Evolutionary conservation across 53 echinoderm and acorn worm genomes (phyloP), one percentile per base, ranked within the genome.

Genomic region (Stichopus horrens): DNA sequence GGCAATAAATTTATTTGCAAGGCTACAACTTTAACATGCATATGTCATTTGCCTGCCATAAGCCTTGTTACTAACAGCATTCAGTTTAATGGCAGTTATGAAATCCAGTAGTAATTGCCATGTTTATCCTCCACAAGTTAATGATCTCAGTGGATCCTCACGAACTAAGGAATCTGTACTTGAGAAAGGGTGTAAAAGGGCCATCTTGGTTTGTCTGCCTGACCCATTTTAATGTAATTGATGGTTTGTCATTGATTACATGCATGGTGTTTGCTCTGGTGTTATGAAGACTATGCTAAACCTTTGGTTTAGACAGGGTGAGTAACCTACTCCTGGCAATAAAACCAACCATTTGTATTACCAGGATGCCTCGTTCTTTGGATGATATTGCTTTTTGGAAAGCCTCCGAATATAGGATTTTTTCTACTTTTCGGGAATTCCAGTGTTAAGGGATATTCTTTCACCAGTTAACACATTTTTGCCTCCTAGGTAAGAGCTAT

Each of bases 161-260:
- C 88, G 92, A 18, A 91, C 91, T 16, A 19, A 23, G 18, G 74
- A 79, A 6, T 54, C 55, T 20, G 74, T 91, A 5, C 71, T 60
- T 52, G 4, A 77, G 59, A 5, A 22, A 88, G 53, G 92, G 92
- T 19, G 74, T 91, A 4, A 91, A 91, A 58, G 92, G 89, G 8
- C 88, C 89, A 21, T 88, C 20, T 19, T 91, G 92, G 88, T 58
- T 91, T 18, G 66, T 88, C 76, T 88, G 9, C 53, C 84, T 91
- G 8, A 88, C 57, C 16, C 11, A 75, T 16, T 91, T 88, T 75
- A 58, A 88, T 76, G n/a, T 83, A 21, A 63, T 75, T 14, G 22
- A 88, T 76, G 92, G 92, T 88, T 89, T 88, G 83, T 88, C 0
- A 91, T 89, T 14, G 92, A 88, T 56, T 89, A 91, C 60, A 92